These are phyloP conservation scores for Macaca fascicularis DNA, from an alignment of 2,113 vertebrate species.

Conservation along the genomic window DNA sequence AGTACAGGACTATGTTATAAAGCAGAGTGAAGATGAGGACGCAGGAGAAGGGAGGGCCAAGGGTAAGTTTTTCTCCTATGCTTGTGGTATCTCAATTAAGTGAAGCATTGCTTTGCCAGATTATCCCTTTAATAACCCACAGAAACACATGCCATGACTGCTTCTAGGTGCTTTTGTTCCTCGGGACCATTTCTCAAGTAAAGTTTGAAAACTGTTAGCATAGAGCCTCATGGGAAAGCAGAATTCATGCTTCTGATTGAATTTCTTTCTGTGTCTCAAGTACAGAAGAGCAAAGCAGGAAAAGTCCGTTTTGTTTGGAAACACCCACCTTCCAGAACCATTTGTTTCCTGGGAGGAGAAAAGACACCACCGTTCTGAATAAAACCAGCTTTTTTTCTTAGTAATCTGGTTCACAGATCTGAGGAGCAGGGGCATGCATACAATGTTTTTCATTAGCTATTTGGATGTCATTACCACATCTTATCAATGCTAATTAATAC, in stretches of 20 bases:
- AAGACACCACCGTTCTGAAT: neutral
- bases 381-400: neutral
- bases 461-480: neutral
- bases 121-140: neutral
- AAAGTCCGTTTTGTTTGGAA: neutral
- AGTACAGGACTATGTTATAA: neutral
- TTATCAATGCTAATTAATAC: neutral
- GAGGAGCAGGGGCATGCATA: neutral
- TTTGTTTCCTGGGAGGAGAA: neutral
- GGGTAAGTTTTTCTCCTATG: neutral
- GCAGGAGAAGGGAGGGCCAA: neutral
- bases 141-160: neutral
- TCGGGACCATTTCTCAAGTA: neutral
- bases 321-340: neutral
- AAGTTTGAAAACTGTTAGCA: neutral
- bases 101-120: neutral
- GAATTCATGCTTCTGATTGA: neutral
- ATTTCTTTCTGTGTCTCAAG: neutral
- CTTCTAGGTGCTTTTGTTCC: neutral
- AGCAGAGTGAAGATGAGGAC: neutral
- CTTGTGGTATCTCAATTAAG: neutral
- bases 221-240: neutral
- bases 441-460: neutral
- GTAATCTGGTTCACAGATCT: neutral
- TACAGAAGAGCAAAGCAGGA: neutral